phyloP scores from a whole-genome alignment of 2,797 vertebrate genomes.

The Molossus molossus region DNA sequence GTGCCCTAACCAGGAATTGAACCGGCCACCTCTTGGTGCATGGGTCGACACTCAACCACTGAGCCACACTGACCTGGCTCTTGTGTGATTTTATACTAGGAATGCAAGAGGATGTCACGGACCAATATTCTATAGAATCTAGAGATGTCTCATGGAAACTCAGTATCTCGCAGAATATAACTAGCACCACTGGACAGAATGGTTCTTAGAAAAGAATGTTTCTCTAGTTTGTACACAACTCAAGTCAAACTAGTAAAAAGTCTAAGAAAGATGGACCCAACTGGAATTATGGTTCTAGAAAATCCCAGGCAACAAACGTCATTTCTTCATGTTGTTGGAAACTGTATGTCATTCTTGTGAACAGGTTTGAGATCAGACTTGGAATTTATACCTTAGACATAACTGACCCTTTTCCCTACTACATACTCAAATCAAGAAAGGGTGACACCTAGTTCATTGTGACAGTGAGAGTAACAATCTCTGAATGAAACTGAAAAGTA shows the following conservation, averaged over 20 bases:
- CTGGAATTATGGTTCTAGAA: neutral
- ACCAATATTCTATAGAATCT: neutral
- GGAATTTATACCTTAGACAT: neutral
- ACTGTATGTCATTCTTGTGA: neutral
- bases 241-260: neutral
- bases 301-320: neutral
- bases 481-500: constrained; percentile 1
- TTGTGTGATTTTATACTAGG: neutral
- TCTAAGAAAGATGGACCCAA: neutral
- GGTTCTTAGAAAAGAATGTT: constrained; percentile 30
- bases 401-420: neutral
- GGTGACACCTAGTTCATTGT: neutral
- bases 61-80: too few relatives aligned
- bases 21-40: too few relatives aligned
- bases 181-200: neutral
- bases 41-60: too few relatives aligned
- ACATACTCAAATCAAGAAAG: neutral
- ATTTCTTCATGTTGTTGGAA: constrained; percentile 26
- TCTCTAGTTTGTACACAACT: neutral
- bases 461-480: constrained; percentile 12
- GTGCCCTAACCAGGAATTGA: too few relatives aligned
- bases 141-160: neutral
- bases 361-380: neutral
- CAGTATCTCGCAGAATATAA: neutral
- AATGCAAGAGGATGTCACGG: neutral